phyloP scores from a whole-genome alignment of 1,140 invertebrate genomes.

The Fopius arisanus region DNA sequence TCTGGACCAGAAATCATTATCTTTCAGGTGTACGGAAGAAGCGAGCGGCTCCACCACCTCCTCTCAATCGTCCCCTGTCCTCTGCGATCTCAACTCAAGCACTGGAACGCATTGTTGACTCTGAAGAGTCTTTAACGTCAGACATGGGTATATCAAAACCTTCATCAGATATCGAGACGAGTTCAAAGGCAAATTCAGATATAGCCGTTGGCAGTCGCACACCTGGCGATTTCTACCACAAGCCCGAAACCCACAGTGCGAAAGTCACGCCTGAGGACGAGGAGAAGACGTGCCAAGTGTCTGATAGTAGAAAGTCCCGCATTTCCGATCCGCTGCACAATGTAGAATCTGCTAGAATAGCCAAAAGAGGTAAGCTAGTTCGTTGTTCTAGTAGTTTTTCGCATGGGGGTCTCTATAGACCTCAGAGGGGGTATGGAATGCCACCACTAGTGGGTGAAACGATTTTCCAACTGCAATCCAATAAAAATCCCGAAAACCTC shows the following conservation, averaged over 20 bases:
- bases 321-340: neutral
- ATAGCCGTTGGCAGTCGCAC: slow-evolving; percentile 37
- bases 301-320: neutral
- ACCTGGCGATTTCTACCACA: slow-evolving; percentile 3
- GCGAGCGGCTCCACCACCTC: slow-evolving; percentile 55
- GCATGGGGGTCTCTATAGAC: slow-evolving; percentile 44
- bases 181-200: slow-evolving; percentile 47
- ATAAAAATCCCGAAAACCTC: neutral
- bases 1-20: too few relatives aligned
- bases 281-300: neutral
- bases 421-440: slow-evolving; percentile 38
- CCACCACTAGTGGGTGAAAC: slow-evolving; percentile 29
- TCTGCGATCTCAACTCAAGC: slow-evolving; percentile 58
- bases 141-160: slow-evolving; percentile 59
- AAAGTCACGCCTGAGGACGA: neutral
- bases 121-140: slow-evolving; percentile 59
- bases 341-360: slow-evolving; percentile 54
- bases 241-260: neutral
- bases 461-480: neutral
- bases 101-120: slow-evolving; percentile 58
- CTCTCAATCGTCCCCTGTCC: slow-evolving; percentile 51
- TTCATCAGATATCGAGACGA: slow-evolving; percentile 50
- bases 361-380: slow-evolving; percentile 60
- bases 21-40: slow-evolving; percentile 58
- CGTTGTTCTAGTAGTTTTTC: slow-evolving; percentile 40